Evolutionary conservation across 1,140 invertebrate genomes (phyloP), one percentile per base, ranked within the genome.

Genomic region (Hesperophylax magnus): DNA sequence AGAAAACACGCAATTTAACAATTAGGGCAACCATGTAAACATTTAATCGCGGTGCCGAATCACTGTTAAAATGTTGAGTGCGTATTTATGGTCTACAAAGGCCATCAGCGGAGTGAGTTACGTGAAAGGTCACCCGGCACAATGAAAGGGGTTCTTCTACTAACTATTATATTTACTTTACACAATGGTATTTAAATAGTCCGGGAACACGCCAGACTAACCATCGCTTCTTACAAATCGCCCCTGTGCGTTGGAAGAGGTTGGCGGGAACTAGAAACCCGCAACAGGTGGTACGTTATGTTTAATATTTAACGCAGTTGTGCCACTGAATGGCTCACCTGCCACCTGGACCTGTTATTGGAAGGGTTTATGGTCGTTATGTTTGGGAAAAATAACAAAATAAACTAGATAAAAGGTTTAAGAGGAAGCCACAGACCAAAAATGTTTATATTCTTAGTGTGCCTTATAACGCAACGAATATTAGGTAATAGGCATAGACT

Each of bases 221-320:
- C 63, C 63, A 22, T 67, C 63, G 27, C 5, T 27, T 27, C 27
- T 34, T 17, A 8, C 22, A 47, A 65, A 65, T 58, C 56, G 56
- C 11, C 56, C 8, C 58, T 9, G 18, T 8, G 18, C 58, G 24
- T 31, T n/a, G 63, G 15, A 27, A 27, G 24, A n/a, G 63, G 34
- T 18, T 27, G 63, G 63, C 31, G 8, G 63, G 63, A 31, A 47
- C 39, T 7, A 34, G 34, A 20, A 20, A 1, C 1, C 69, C 14
- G 56, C 72, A 76, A 76, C 72, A 76, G 72, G 72, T 76, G 72
- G 17, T 20, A 60, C 72, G n/a, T 76, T 76, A 58, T 34, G 20
- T 76, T 76, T 60, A 76, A 76, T 76, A 76, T 76, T 58, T 60
- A 58, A 76, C 54, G 31, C 31, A 5, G 39, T 75, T 76, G 72